phyloP scores from a whole-genome alignment of 2,888 invertebrate genomes.

The Buathra laborator region DNA sequence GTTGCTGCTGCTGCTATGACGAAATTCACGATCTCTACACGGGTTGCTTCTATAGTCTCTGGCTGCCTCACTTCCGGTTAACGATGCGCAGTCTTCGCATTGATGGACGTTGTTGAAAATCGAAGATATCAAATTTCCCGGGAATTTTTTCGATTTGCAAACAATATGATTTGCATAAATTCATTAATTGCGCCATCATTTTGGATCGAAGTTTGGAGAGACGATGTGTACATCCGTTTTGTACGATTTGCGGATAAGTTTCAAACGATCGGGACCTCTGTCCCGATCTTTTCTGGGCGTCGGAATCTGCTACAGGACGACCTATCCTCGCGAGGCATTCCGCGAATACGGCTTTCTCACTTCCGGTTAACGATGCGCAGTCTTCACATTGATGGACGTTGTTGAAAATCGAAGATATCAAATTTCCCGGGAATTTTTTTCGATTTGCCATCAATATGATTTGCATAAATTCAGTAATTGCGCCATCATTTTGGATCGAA shows the following conservation, averaged over 20 bases:
- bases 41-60: constrained; percentile 32
- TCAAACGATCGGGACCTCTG: constrained; percentile 12
- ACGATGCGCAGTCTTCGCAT: neutral
- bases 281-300: constrained; percentile 74
- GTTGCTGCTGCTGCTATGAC: constrained; percentile 37
- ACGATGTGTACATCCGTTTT: neutral
- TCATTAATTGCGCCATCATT: neutral
- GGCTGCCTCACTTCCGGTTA: constrained; percentile 30
- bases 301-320: constrained; percentile 76
- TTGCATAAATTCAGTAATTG: neutral
- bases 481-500: too few species aligned
- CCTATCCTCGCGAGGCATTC: constrained; percentile 69
- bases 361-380: constrained; percentile 25
- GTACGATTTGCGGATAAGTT: constrained; percentile 66
- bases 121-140: neutral
- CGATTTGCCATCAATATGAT: neutral
- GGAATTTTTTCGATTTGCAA: neutral
- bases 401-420: neutral
- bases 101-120: neutral
- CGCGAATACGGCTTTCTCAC: constrained; percentile 69
- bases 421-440: neutral
- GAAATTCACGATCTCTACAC: constrained; percentile 64
- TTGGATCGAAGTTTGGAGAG: neutral
- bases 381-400: neutral
- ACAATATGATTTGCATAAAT: neutral